Evolutionary conservation across 2,797 vertebrate genomes (phyloP).

Genomic region (Tragelaphus eurycerus): DNA sequence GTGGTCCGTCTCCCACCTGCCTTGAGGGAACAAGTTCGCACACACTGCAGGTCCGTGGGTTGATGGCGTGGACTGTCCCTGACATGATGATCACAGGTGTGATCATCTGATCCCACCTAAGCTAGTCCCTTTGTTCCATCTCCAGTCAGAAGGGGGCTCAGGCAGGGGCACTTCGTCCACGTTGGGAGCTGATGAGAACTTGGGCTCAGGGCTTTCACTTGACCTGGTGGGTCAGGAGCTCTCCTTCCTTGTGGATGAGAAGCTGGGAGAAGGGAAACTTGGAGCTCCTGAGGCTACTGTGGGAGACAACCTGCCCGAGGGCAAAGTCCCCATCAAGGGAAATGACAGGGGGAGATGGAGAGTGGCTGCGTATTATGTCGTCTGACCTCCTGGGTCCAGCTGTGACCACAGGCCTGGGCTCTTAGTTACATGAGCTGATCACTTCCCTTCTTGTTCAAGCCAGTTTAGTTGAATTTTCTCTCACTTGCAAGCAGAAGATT

Average conservation of each 20-base stretch:
- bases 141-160: background rate
- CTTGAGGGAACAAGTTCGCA: background rate
- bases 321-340: background rate
- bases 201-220: background rate
- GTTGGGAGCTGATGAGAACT: background rate
- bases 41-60: background rate
- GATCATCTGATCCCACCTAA: background rate
- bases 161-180: background rate
- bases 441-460: background rate
- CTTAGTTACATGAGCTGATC: background rate
- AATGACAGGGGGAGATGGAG: too few relatives aligned
- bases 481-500: background rate
- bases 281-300: background rate
- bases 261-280: background rate
- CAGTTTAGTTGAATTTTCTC: background rate
- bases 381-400: background rate
- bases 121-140: background rate
- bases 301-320: background rate
- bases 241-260: background rate
- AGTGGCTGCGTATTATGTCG: background rate
- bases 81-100: background rate
- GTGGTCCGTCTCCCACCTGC: fast-evolving
- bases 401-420: background rate
- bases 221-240: background rate
- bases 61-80: background rate